Conservation (phyloP, 2,888 invertebrate species). For the Anodontia alba region DNA sequence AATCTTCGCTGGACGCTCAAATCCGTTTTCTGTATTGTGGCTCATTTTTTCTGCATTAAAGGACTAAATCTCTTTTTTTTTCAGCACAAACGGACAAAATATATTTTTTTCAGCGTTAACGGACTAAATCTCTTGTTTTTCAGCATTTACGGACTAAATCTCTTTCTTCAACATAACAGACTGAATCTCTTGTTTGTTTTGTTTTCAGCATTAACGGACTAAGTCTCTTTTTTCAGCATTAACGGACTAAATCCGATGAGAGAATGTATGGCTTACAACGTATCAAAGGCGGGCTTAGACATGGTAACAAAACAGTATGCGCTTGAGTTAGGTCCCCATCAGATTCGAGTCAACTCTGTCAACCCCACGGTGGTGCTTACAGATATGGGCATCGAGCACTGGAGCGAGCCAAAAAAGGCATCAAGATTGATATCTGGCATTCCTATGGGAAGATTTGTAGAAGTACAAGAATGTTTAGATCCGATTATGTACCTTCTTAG, state of each 20-base stretch:
- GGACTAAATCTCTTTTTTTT: too few species aligned
- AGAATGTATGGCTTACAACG: constrained; percentile 92
- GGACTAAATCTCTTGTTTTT: too few species aligned
- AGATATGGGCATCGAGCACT: constrained; percentile 91
- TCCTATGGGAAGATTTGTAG: constrained; percentile 91
- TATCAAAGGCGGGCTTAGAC: constrained; percentile 95
- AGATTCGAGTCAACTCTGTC: constrained; percentile 94
- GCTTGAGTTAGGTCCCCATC: constrained; percentile 91
- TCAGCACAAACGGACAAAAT: too few species aligned
- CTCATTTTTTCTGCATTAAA: too few species aligned
- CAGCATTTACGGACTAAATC: too few species aligned
- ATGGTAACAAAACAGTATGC: constrained; percentile 93
- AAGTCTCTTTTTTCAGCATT: constrained; percentile 85
- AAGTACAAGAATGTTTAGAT: constrained; percentile 43
- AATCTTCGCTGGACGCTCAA: too few species aligned
- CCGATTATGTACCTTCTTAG: constrained; percentile 57
- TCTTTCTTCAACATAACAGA: too few species aligned
- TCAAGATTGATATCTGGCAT: constrained; percentile 91
- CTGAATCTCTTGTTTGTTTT: too few species aligned
- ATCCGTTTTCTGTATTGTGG: too few species aligned
- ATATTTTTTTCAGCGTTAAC: too few species aligned
- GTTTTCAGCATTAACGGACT: too few species aligned
- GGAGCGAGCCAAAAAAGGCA: constrained; percentile 92
- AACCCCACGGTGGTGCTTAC: constrained; percentile 98
- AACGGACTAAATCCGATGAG: constrained; percentile 87